Base-by-base conservation (phyloP, 2,113 vertebrate species). In the Bolborhynchus lineola region DNA sequence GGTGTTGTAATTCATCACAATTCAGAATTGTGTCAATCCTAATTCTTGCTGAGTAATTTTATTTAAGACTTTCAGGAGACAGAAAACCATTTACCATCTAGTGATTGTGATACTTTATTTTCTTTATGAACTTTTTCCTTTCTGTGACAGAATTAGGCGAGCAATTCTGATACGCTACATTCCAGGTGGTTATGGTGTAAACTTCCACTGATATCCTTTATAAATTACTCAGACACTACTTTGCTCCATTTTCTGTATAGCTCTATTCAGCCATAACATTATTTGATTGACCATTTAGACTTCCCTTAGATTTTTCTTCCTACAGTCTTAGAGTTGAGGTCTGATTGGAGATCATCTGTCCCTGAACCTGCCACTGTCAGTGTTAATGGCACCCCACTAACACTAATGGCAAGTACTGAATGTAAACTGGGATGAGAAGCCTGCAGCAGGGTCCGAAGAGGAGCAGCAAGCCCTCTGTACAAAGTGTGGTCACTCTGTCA, bases 321-420 rank as follows among this genome's bases (percentile, higher is more conserved):
- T 28, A 18, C 4, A 23, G 15, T 31, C 21, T 46, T 63, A 44
- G 53, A 44, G 53, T 18, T 86, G 25, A 75, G 41, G 20, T 78
- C 35, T 70, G 39, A 63, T 29, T 47, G 1, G 3, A 71, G 53
- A 39, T 33, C 13, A 29, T 41, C 20, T 65, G 33, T 68, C 67
- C 62, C 52, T 55, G 68, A 65, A 15, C 31, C 60, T 13, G 18
- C 16, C 28, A 28, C 7, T 85, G 55, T 42, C 5, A 3, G 65
- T 60, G 21, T 5, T 11, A 11, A 3, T 29, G 25, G 29, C 4
- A 11, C 11, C 20, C 47, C 35, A 20, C 31, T 77, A 88, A 76
- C 16, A 64, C 2, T 8, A 60, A 33, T 16, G 47, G 6, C 49
- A 76, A 53, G 52, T 63, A 76, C 17, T 0, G 0, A 44, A 47